A percentile compares a stretch with the other conserved stretches of the same genome.
These are phyloP conservation scores for Neelides folsomi DNA, from an alignment of 2,888 invertebrate genomes.

Conservation along the genomic window DNA sequence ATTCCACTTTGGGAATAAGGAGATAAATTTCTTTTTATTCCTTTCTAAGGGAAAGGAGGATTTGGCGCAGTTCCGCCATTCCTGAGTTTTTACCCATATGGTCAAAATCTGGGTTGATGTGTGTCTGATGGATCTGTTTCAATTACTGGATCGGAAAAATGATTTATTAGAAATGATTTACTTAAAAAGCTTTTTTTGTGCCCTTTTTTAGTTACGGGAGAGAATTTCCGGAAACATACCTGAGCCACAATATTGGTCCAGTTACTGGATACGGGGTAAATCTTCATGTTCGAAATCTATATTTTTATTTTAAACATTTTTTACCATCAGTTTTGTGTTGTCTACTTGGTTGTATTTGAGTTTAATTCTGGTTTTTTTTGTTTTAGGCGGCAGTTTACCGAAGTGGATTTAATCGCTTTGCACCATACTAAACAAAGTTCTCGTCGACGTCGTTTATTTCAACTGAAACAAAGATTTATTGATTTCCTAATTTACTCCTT, in stretches of 20 bases:
- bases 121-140: too few relatives aligned
- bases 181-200: too few relatives aligned
- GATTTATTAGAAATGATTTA: too few relatives aligned
- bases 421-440: conserved; percentile 62
- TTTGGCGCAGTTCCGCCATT: conserved; percentile 5
- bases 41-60: conserved; percentile 16
- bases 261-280: conserved; percentile 93
- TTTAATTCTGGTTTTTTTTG: conserved; percentile 27
- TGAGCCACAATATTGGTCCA: conserved; percentile 88
- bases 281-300: conserved; percentile 15
- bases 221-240: conserved; percentile 84
- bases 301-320: not conserved
- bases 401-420: conserved; percentile 86
- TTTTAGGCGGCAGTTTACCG: conserved; percentile 81
- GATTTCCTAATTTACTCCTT: too few relatives aligned
- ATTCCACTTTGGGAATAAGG: conserved; percentile 17
- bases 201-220: conserved; percentile 70
- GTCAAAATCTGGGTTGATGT: too few relatives aligned
- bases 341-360: conserved; percentile 30
- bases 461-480: too few relatives aligned
- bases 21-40: conserved; percentile 36
- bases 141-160: too few relatives aligned
- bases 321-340: not conserved
- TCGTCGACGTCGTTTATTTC: too few relatives aligned
- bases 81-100: too few relatives aligned